Evolutionary conservation across 2,888 invertebrate genomes (phyloP), one percentile per base, ranked within the genome.

Genomic region (Rhamnusium bicolor): DNA sequence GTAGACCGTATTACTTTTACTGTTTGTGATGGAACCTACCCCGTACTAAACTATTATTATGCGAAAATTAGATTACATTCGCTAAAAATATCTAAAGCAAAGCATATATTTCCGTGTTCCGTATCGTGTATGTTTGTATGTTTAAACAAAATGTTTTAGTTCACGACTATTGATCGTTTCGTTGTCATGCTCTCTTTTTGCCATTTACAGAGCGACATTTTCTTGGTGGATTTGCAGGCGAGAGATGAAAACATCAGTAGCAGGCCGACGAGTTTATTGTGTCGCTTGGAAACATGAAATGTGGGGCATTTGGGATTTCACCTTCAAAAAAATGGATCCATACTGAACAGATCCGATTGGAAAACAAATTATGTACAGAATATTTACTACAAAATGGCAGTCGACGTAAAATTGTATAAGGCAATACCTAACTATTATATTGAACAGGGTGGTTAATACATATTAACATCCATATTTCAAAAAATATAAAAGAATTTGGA

Each of bases 191-290:
- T 68, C 72, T 72, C 72, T 72, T 72, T 71, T 72, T 53, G 62
- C 68, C 72, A 62, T 72, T 72, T 63, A 66, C 56, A 53, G n/a
- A n/a, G 68, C 72, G 72, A 72, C 72, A 68, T 72, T 72, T 72
- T 60, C 61, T 68, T 61, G 72, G 56, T 54, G 67, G 61, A 53
- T 62, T 61, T 18, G 54, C 40, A 53, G 60, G 58, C 29, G 51
- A 49, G 65, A 51, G 69, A 62, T 46, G 69, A 62, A 69, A 69
- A 40, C 40, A n/a, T 40, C 40, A 40, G 40, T 5, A 4, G 40
- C 2, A 40, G n/a, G n/a, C 40, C 40, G n/a, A n/a, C 12, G 40
- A 40, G 5, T 40, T 40, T 40, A 12, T 40, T 40, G 12, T 40
- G 40, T n/a, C 12, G 40, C 40, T 10, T 40, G n/a, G 40, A 40